Base-by-base conservation (phyloP, 2,888 invertebrate genomes). In the Ophraella communa region DNA sequence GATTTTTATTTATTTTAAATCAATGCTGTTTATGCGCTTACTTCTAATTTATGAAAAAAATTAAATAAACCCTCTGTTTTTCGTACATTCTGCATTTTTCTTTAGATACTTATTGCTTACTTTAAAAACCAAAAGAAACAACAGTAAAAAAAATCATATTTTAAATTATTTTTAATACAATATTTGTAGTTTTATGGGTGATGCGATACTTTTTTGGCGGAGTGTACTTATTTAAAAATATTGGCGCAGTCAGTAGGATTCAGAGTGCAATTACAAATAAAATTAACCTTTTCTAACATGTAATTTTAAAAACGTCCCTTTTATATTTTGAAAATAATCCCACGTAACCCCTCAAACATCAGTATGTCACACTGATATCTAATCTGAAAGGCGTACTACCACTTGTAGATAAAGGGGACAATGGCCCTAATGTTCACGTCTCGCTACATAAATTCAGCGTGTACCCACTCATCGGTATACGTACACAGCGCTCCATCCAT, bases 401-500 rank as follows among this genome's bases (percentile, higher is more conserved):
- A 27, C 47, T 47, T 30, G 17, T 47, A 42, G 18, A 47, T 33
- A 47, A 57, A 57, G 21, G 57, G 57, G 56, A 44, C 44, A 17
- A 7, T 42, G 24, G 18, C 47, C 57, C 21, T 47, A 7, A 10
- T 11, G 21, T 51, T 51, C 24, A 30, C 21, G 27, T 47, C 35
- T n/a, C 45, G 24, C 24, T 47, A 47, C 17, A 42, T 56, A 51
- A 17, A 42, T 45, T 30, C 30, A 30, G 10, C 33, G 57, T 47
- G 57, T 57, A 57, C 47, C 18, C 57, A 57, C 57, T 57, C 47
- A 47, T 47, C 57, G 10, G 44, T 56, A 30, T 18, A 39, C 33
- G 18, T 42, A 47, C 42, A 11, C 11, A 30, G n/a, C n/a, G n/a
- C n/a, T 27, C 21, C 23, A 27, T 45, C 23, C 30, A 45, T 14